Conservation (phyloP, 2,888 invertebrate species). For the Eurois occulta region DNA sequence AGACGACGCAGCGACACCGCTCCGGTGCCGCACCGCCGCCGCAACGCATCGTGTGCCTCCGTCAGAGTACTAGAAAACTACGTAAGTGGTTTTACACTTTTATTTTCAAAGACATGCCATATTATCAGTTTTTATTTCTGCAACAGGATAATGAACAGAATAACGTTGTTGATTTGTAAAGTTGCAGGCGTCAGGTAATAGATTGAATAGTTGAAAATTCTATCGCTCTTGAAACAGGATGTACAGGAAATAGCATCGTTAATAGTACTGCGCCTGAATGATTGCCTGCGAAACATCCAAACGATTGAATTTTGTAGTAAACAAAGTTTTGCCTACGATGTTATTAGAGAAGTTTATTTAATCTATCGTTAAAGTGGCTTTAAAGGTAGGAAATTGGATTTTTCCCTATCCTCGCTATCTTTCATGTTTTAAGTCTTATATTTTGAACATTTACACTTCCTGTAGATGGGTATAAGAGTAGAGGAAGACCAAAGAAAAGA, state of each 20-base stretch:
- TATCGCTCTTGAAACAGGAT: neutral
- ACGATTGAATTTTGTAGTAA: conserved; percentile 20
- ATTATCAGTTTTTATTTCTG: neutral
- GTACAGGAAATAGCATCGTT: conserved; percentile 8
- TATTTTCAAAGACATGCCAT: neutral
- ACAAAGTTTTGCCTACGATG: neutral
- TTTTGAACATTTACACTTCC: neutral
- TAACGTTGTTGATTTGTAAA: conserved; percentile 6
- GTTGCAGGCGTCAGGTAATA: neutral
- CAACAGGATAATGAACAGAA: neutral
- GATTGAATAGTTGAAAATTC: neutral
- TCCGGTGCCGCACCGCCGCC: too few species aligned
- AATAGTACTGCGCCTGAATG: neutral
- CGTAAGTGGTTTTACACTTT: neutral
- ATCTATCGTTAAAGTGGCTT: too few species aligned
- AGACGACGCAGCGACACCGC: too few species aligned
- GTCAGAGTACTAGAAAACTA: neutral
- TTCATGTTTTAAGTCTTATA: neutral
- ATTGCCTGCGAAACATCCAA: neutral
- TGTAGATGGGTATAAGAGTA: too few species aligned
- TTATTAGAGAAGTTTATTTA: neutral
- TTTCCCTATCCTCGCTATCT: too few species aligned
- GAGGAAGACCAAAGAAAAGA: too few species aligned
- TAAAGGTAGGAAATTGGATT: neutral
- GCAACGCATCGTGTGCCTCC: too few species aligned